Evolutionary conservation across 2,797 vertebrate species (phyloP).

Genomic region (Pagetopsis macropterus): DNA sequence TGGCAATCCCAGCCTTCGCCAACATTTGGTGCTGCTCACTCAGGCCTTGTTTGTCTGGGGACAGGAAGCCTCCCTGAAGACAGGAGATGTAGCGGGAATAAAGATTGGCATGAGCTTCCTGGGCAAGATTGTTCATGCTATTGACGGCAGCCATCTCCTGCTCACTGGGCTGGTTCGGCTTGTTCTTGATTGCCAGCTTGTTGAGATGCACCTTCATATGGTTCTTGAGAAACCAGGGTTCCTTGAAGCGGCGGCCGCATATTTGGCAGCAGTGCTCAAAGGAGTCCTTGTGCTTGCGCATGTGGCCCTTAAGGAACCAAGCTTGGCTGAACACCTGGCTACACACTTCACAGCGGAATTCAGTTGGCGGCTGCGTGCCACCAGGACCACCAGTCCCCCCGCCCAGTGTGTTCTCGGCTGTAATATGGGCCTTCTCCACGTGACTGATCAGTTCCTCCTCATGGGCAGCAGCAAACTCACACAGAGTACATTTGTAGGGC

Average conservation of each 20-base stretch:
- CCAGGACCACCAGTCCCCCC: constrained; percentile 83
- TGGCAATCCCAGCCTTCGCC: constrained; percentile 91
- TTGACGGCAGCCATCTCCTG: constrained; percentile 89
- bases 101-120: constrained; percentile 95
- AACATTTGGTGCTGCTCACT: constrained; percentile 92
- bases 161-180: constrained; percentile 88
- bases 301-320: constrained; percentile 99
- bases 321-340: constrained; percentile 98
- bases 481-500: constrained; percentile 98
- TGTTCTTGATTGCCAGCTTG: constrained; percentile 96
- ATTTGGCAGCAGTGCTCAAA: constrained; percentile 99
- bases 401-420: constrained; percentile 93
- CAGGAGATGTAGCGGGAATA: constrained; percentile 97
- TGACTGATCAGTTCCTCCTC: constrained; percentile 98
- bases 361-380: constrained; percentile 88
- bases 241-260: constrained; percentile 97
- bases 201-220: constrained; percentile 99
- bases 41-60: constrained; percentile 91
- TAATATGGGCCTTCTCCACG: constrained; percentile 98
- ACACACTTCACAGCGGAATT: constrained; percentile 97
- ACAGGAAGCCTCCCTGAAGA: constrained; percentile 95
- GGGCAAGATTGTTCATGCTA: constrained; percentile 91
- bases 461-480: constrained; percentile 95
- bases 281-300: constrained; percentile 99
- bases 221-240: constrained; percentile 99